A percentile compares a stretch with the other conserved stretches of the same genome.
These are phyloP conservation scores for Leptinotarsa defecta DNA, from an alignment of 1,140 invertebrate genomes.

Conservation along the genomic window DNA sequence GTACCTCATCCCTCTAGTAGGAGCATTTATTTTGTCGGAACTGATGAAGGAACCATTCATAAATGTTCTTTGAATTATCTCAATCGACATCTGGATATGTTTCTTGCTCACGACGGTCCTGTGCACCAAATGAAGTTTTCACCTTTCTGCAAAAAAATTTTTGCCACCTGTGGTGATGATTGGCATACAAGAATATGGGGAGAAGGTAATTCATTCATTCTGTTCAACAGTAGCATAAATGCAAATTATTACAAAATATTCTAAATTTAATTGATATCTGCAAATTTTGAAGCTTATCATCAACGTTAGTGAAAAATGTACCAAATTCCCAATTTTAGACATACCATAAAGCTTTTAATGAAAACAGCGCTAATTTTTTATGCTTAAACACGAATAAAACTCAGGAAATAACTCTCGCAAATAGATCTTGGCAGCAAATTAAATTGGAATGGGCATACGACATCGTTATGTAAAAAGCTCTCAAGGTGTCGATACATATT, in stretches of 20 bases:
- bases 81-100: slow-evolving; percentile 72
- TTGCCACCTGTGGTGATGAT: slow-evolving; percentile 83
- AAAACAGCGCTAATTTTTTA: too few relatives aligned
- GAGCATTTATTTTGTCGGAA: slow-evolving; percentile 77
- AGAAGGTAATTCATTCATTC: slow-evolving; percentile 56
- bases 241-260: neutral
- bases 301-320: too few relatives aligned
- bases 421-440: too few relatives aligned
- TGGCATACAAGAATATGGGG: slow-evolving; percentile 70
- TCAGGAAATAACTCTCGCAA: too few relatives aligned
- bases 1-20: slow-evolving; percentile 68
- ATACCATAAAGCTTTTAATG: too few relatives aligned
- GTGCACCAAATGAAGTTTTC: slow-evolving; percentile 80
- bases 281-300: too few relatives aligned
- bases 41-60: slow-evolving; percentile 82
- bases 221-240: neutral
- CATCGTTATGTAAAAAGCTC: too few relatives aligned
- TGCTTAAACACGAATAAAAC: too few relatives aligned
- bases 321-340: too few relatives aligned
- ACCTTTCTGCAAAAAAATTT: slow-evolving; percentile 74
- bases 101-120: slow-evolving; percentile 78
- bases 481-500: too few relatives aligned
- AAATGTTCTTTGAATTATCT: slow-evolving; percentile 57
- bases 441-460: too few relatives aligned
- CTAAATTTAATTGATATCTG: neutral